These are phyloP conservation scores for Thamnaconus septentrionalis DNA, from an alignment of 2,113 vertebrate species.

Conservation along the genomic window DNA sequence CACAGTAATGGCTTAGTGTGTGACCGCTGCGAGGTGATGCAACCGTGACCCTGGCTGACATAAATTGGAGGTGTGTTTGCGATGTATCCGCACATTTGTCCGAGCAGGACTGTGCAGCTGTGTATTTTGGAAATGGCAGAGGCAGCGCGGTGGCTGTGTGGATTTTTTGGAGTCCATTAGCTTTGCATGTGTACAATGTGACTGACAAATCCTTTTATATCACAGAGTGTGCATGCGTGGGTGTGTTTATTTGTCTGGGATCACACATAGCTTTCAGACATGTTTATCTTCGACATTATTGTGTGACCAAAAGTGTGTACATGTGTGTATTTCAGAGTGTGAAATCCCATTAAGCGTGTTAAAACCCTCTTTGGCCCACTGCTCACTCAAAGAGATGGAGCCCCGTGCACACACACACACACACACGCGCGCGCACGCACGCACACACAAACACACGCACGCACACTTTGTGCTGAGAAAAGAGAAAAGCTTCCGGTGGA, in stretches of 20 bases:
- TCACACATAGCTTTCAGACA: constrained; percentile 65
- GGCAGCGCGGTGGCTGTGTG: constrained; percentile 21
- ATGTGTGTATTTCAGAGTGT: constrained; percentile 51
- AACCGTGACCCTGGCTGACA: constrained; percentile 4
- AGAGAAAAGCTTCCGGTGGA: too few relatives aligned
- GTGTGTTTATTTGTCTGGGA: constrained; percentile 55
- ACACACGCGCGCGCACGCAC: constrained; percentile 8
- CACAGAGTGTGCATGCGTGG: constrained; percentile 29
- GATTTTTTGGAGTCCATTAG: constrained; percentile 49
- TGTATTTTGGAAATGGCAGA: constrained; percentile 32
- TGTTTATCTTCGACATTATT: constrained; percentile 68
- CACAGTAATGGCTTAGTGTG: constrained; percentile 9
- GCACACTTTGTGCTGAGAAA: too few relatives aligned
- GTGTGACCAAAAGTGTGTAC: constrained; percentile 51
- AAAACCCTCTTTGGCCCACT: constrained; percentile 64
- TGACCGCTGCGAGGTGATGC: constrained; percentile 10
- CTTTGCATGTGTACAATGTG: constrained; percentile 61
- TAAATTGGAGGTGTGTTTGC: background rate
- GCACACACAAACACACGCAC: too few relatives aligned
- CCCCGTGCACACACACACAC: constrained; percentile 12
- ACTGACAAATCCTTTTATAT: constrained; percentile 63
- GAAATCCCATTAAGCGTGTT: constrained; percentile 71
- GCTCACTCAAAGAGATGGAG: constrained; percentile 38
- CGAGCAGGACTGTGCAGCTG: constrained; percentile 27
- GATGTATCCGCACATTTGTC: background rate